phyloP scores from a whole-genome alignment of 30 jellyfish, hydroid and myxozoan genomes.

The Chironex yamaguchii region DNA sequence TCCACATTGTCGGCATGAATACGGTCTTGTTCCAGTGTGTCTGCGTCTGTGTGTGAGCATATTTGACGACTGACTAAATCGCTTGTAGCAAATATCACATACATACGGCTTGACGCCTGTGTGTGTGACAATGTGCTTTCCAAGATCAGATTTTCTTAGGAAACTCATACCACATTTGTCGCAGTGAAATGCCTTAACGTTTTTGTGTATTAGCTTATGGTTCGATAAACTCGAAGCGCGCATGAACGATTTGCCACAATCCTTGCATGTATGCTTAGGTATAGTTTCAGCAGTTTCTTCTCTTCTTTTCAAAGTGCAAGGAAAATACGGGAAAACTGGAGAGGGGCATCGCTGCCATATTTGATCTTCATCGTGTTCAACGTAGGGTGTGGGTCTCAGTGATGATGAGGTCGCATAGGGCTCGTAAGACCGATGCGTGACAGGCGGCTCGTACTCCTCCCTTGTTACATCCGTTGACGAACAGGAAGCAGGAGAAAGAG shows the following conservation, averaged over 20 bases:
- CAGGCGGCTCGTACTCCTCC: neutral
- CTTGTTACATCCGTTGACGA: neutral
- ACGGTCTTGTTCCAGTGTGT: constrained; percentile 88
- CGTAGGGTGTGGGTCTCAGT: neutral
- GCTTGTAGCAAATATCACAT: constrained; percentile 68
- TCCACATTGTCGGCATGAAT: constrained; percentile 70
- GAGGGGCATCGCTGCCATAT: neutral
- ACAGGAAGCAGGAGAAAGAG: neutral
- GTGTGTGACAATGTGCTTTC: constrained; percentile 79
- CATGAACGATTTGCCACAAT: constrained; percentile 77
- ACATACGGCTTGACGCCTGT: constrained; percentile 76
- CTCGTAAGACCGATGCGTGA: no score
- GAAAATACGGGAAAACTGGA: neutral
- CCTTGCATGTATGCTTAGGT: constrained; percentile 55
- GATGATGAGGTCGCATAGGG: neutral
- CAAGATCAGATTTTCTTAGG: constrained; percentile 82
- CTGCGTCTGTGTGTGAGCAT: constrained; percentile 88
- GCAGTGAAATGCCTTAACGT: constrained; percentile 78
- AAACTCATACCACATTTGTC: constrained; percentile 74
- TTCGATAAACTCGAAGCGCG: constrained; percentile 80
- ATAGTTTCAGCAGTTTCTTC: neutral
- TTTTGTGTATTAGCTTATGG: constrained; percentile 79
- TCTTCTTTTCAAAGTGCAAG: neutral
- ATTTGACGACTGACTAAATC: constrained; percentile 87
- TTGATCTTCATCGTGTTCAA: neutral